A percentile compares a stretch with the other conserved stretches of the same genome.
These are phyloP conservation scores for Formica aserva DNA, from an alignment of 2,888 invertebrate species.

Conservation along the genomic window DNA sequence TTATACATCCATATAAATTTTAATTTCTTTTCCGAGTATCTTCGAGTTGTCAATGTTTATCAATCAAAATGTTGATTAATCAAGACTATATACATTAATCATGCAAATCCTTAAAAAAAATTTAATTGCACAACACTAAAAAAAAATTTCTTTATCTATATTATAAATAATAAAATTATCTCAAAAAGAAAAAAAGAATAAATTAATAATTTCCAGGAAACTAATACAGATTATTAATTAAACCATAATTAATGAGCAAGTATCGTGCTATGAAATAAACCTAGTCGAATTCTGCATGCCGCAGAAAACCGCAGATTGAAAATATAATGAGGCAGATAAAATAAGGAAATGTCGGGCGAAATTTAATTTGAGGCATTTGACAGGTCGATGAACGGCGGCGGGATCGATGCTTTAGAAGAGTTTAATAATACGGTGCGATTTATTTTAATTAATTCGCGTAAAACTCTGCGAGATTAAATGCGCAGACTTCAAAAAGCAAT, in stretches of 20 bases:
- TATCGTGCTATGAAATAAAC: neutral
- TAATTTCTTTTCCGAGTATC: neutral
- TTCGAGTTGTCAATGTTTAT: neutral
- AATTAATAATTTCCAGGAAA: neutral
- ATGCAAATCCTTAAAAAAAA: neutral
- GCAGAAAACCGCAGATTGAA: constrained; percentile 15
- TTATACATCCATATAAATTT: constrained; percentile 1
- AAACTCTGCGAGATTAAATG: neutral
- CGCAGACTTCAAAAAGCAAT: neutral
- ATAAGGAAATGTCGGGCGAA: constrained; percentile 18
- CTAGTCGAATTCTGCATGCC: neutral
- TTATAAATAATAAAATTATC: constrained; percentile 12
- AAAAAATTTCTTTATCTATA: neutral
- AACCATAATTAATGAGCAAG: neutral
- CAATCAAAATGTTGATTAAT: neutral
- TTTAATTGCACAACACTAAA: neutral
- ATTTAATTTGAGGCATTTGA: neutral
- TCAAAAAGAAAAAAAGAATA: neutral
- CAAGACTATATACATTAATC: neutral
- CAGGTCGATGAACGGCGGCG: neutral
- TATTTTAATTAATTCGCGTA: constrained; percentile 12
- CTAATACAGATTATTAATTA: constrained; percentile 10
- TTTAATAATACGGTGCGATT: neutral
- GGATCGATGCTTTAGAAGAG: neutral
- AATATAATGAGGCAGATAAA: neutral